A percentile compares a stretch with the other conserved stretches of the same genome.
Evolutionary conservation across 1,140 invertebrate genomes (phyloP).

Genomic region (Hetaerina americana): DNA sequence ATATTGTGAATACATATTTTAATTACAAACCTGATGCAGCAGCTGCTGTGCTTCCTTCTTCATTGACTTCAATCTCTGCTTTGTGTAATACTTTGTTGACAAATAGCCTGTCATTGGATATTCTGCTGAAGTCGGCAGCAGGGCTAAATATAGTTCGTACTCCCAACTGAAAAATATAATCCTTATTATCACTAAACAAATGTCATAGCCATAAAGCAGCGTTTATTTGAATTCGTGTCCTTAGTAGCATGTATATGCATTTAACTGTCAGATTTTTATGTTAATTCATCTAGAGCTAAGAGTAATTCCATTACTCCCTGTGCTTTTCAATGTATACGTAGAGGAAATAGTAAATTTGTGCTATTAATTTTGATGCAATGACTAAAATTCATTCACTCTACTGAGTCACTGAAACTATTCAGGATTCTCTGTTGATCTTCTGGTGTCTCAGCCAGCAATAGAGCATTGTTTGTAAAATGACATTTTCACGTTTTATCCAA

Average conservation of each 20-base stretch:
- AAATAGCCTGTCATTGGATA: slow-evolving; percentile 22
- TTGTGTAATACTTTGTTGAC: slow-evolving; percentile 32
- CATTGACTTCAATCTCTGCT: slow-evolving; percentile 33
- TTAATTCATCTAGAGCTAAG: background rate
- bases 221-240: background rate
- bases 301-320: too few species aligned
- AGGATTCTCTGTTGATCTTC: too few species aligned
- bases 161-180: slow-evolving; percentile 5
- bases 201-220: background rate
- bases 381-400: too few species aligned
- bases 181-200: background rate
- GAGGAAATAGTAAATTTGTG: too few species aligned
- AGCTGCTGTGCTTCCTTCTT: slow-evolving; percentile 33
- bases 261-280: background rate
- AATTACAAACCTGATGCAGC: slow-evolving; percentile 31
- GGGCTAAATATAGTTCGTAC: slow-evolving; percentile 5
- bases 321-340: too few species aligned
- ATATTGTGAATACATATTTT: too few species aligned
- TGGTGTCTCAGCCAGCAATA: too few species aligned
- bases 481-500: too few species aligned
- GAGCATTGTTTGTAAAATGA: too few species aligned
- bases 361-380: too few species aligned
- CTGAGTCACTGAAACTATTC: too few species aligned
- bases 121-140: slow-evolving; percentile 28
- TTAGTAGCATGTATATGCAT: background rate